Evolutionary conservation across 37 sponge, comb jelly and placozoan genomes (phyloP), one percentile per base, ranked within the genome.

Genomic region (Spongilla lacustris): DNA sequence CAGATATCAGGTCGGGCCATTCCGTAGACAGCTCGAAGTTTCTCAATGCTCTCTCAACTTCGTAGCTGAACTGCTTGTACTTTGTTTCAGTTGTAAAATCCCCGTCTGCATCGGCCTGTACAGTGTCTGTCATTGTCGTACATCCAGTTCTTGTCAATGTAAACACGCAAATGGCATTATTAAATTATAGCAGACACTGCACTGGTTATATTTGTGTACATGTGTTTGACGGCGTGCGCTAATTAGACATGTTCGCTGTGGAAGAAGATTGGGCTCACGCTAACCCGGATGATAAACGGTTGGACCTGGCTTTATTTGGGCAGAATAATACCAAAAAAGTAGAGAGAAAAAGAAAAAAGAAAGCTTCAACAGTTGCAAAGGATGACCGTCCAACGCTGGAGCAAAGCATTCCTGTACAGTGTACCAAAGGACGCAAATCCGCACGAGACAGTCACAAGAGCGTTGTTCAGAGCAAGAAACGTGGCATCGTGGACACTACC

Each of bases 1-100:
- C 88, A 5, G 95, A 91, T 34, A 95, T 93, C n/a, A 95, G 86
- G 67, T 97, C 98, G 27, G 89, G 94, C 98, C 98, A 97, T 74
- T 97, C 95, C 28, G 86, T 88, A 32, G 95, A 78, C 10, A 84
- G n/a, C 75, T 97, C 98, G 78, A 97, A 97, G 30, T 69, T 50
- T 49, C 86, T 92, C 77, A 97, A 86, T 21, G 93, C 92, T 36
- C 89, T 89, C 80, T 97, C 98, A 21, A 95, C 84, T 13, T 90
- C 77, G 23, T 74, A 74, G 2, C 85, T 78, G 74, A 90, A 97
- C 83, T 87, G 81, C 75, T 87, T 86, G 76, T 86, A 97, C 89
- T 94, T 97, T 27, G 94, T 38, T 67, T 97, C 94, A 9, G 32
- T 36, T 27, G 68, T 75, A 66, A 84, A 85, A 19, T 86, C 73